These are phyloP conservation scores for Eupithecia vulgata DNA, from an alignment of 2,888 invertebrate genomes.

Conservation along the genomic window DNA sequence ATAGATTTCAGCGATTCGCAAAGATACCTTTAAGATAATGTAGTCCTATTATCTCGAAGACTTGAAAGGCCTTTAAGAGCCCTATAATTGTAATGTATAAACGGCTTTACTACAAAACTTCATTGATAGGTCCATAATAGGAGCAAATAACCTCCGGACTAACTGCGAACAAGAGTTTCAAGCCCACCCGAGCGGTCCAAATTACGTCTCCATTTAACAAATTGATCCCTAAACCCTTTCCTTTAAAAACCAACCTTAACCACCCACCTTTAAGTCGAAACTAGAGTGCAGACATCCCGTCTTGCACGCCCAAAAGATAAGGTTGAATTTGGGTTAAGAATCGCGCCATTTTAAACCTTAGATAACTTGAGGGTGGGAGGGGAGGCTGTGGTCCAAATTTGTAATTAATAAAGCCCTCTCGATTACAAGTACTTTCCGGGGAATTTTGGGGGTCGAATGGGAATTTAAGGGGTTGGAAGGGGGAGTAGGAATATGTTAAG, in stretches of 20 bases:
- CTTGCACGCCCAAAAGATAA: conserved; percentile 79
- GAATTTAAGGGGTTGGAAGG: conserved; percentile 2
- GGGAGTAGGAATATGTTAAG: conserved; percentile 38
- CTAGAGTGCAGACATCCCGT: conserved; percentile 52
- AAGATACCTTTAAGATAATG: not conserved
- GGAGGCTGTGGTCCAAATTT: conserved; percentile 79
- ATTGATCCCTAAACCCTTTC: conserved; percentile 64
- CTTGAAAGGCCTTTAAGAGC: conserved; percentile 18
- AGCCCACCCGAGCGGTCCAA: conserved; percentile 66
- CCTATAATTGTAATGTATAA: conserved; percentile 30
- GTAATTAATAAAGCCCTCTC: conserved; percentile 84
- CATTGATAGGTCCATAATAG: conserved; percentile 26
- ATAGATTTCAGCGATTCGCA: not conserved
- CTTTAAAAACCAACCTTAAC: conserved; percentile 55
- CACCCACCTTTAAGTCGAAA: conserved; percentile 56
- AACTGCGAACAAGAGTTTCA: conserved; percentile 63
- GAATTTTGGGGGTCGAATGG: conserved; percentile 53
- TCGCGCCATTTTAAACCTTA: conserved; percentile 68
- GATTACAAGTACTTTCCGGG: conserved; percentile 82
- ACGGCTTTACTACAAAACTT: conserved; percentile 30
- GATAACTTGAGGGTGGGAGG: conserved; percentile 56
- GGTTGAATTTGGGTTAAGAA: conserved; percentile 70
- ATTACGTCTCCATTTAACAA: conserved; percentile 83
- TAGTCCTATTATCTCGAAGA: conserved; percentile 4
- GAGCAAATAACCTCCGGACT: conserved; percentile 51